phyloP scores from a whole-genome alignment of 2,113 vertebrate species.

The Potamarius usumacintae region DNA sequence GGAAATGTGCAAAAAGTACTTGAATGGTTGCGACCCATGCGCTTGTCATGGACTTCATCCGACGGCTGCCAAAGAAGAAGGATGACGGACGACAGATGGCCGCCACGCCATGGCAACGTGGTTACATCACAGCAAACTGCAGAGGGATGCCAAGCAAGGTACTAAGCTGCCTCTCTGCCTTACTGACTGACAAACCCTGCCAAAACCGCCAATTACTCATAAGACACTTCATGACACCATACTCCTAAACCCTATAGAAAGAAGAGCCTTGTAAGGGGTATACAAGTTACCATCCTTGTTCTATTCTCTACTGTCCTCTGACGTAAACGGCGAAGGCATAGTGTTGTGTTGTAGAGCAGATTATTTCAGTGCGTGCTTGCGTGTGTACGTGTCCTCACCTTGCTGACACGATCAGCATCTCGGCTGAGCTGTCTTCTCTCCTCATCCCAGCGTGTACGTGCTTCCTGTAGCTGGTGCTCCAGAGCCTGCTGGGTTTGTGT shows the following conservation, averaged over 20 bases:
- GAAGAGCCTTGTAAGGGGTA: background rate
- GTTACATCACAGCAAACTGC: background rate
- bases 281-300: background rate
- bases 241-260: background rate
- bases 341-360: background rate
- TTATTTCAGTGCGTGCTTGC: background rate
- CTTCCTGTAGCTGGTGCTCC: conserved; percentile 78
- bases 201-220: background rate
- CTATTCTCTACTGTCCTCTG: conserved; percentile 14
- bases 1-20: too few species aligned
- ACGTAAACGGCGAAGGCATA: background rate
- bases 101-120: background rate
- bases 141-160: background rate
- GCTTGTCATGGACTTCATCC: too few species aligned
- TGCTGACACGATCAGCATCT: conserved; percentile 76
- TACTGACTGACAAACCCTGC: background rate
- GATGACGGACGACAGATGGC: too few species aligned
- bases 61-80: too few species aligned
- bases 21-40: too few species aligned
- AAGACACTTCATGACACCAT: background rate
- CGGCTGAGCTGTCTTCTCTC: conserved; percentile 79
- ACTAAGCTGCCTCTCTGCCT: background rate
- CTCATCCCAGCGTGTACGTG: conserved; percentile 74
- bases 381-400: conserved; percentile 73
- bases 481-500: conserved; percentile 73